Conservation (phyloP, 2,888 invertebrate genomes). For the Dione vanillae region DNA sequence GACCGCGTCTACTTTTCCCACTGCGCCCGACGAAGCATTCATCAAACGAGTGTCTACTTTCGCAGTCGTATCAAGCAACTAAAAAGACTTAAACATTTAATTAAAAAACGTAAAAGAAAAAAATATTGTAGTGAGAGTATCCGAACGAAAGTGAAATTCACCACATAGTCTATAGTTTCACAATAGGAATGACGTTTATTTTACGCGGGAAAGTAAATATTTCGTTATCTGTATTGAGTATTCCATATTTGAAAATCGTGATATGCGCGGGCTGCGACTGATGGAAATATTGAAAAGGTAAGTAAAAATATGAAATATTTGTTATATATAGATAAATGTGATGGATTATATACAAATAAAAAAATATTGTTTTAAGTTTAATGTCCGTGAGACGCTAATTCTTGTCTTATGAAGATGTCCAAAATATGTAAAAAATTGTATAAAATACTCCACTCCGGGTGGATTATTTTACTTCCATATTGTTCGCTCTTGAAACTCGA, state of each 20-base stretch:
- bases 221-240: conserved; percentile 36
- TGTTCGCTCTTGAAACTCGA: too few relatives aligned
- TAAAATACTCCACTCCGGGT: too few relatives aligned
- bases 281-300: conserved; percentile 68
- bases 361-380: too few relatives aligned
- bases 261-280: conserved; percentile 60
- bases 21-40: conserved; percentile 55
- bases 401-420: too few relatives aligned
- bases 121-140: conserved; percentile 45
- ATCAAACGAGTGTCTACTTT: conserved; percentile 67
- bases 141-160: conserved; percentile 42
- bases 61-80: conserved; percentile 57
- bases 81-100: conserved; percentile 25
- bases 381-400: too few relatives aligned
- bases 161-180: conserved; percentile 21
- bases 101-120: conserved; percentile 47
- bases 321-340: too few relatives aligned
- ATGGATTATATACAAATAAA: too few relatives aligned
- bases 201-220: conserved; percentile 35
- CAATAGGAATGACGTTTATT: conserved; percentile 34
- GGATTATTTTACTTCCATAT: too few relatives aligned
- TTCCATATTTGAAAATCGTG: conserved; percentile 44
- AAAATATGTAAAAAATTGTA: too few relatives aligned
- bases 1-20: conserved; percentile 58
- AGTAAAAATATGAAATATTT: conserved; percentile 21